Base-by-base conservation (phyloP, 2,888 invertebrate species). In the Chesias legatella region DNA sequence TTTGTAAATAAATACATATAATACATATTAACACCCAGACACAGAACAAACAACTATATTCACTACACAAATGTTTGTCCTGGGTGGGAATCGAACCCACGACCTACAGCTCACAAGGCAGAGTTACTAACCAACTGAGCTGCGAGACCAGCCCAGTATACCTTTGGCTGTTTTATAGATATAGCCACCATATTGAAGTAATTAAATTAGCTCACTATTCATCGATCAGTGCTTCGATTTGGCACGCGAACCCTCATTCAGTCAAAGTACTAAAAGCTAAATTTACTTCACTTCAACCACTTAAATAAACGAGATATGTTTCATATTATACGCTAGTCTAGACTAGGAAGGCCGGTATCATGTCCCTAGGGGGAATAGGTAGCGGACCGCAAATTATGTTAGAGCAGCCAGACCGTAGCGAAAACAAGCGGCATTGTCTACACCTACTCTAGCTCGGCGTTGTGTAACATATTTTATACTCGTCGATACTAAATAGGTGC, bases 361-460 rank as follows among this genome's bases (percentile, higher is more conserved):
- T 67, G 61, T 69, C 73, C 68, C 76, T 51, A 60, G 55, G 70
- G 75, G 72, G 75, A 65, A 70, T 74, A 72, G 67, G 73, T 77
- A 74, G 76, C 71, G 69, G 73, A 74, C 78, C 76, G 81, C 80
- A 82, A 83, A 83, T 77, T 68, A 72, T 76, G 70, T 79, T 79
- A 74, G 69, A 64, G 63, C 56, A 62, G 72, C 59, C 67, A 72
- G 81, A 82, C 76, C 80, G 79, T 80, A 58, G 65, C 74, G 69
- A 58, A 53, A 57, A 58, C 45, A 51, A 53, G 50, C 55, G 43
- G 58, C 62, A 67, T 71, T 76, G 73, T 73, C 53, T 33, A 38
- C 58, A 56, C 49, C 53, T 56, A 41, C 38, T 33, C 31, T 7
- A 21, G 43, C 25, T 40, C 29, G 36, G 57, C 53, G 50, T 56